Base-by-base conservation (phyloP, 2,113 vertebrate genomes). In the Coreoperca whiteheadi region DNA sequence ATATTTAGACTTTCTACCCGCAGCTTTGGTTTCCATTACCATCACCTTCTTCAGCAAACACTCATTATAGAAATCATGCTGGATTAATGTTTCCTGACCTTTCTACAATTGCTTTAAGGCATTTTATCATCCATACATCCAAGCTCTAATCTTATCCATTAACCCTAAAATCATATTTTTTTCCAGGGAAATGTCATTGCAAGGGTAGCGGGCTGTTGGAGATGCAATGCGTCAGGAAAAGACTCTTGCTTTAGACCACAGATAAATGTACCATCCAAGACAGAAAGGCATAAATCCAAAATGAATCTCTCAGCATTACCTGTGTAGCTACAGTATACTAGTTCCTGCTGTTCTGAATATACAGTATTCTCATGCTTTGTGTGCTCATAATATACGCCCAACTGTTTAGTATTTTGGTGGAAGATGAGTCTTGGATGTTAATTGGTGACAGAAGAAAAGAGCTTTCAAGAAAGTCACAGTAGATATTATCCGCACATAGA, bases 1-100 rank as follows among this genome's bases (percentile, higher is more conserved):
- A 83, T 91, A 77, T 89, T 87, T 86, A 39, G 56, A 87, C 68
- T 51, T 16, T 71, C 60, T 25, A 37, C 34, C 46, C n/a, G 41
- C 63, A 43, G 70, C 23, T 74, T 65, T 30, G 82, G 50, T 81
- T 91, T 88, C 46, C 21, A 68, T 71, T 87, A 50, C 8, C 20
- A 48, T 80, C 48, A 48, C 12, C 18, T 25, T 61, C 43, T 23
- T 74, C 41, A 43, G 46, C 15, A 41, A 77, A 61, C 46, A 78
- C 3, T 53, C 2, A 12, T 14, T 48, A 2, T 18, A 25, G 30
- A 68, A 14, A 8, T 63, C 21, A 48, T 32, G n/a, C 79, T 61
- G 25, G 25, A 63, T 57, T 50, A 46, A 41, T 60, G 41, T 60
- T 48, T n/a, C 30, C 32, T 71, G 16, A 61, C 32, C 66, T 71